These are phyloP conservation scores for Lymantria dispar DNA, from an alignment of 2,888 invertebrate species.

Conservation along the genomic window DNA sequence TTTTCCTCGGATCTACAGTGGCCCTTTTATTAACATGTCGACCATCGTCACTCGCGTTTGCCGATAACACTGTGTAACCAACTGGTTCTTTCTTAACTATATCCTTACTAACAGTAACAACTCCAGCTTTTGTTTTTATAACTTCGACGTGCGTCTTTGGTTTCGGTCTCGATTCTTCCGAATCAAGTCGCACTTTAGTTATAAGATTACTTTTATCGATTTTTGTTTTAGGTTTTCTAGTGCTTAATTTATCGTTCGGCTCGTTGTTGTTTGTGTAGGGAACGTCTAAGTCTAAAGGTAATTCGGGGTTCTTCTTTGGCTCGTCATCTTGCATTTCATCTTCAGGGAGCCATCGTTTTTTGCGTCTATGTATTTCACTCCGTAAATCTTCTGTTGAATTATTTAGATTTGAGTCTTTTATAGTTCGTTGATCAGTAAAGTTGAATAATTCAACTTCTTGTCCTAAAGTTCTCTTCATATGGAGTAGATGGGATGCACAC, in stretches of 20 bases:
- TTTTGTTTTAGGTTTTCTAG: slow-evolving; percentile 77
- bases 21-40: slow-evolving; percentile 86
- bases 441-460: slow-evolving; percentile 66
- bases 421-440: slow-evolving; percentile 55
- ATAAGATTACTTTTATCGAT: slow-evolving; percentile 79
- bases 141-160: slow-evolving; percentile 87
- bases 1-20: slow-evolving; percentile 92
- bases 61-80: slow-evolving; percentile 70
- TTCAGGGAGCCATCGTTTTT: slow-evolving; percentile 87
- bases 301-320: slow-evolving; percentile 84
- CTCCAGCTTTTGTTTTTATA: slow-evolving; percentile 85
- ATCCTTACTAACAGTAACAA: slow-evolving; percentile 84
- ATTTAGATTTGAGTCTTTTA: slow-evolving; percentile 48
- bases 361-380: slow-evolving; percentile 65
- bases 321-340: slow-evolving; percentile 83
- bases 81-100: slow-evolving; percentile 83
- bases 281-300: slow-evolving; percentile 85
- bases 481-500: slow-evolving; percentile 85
- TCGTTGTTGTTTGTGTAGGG: slow-evolving; percentile 85
- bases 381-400: slow-evolving; percentile 64
- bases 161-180: slow-evolving; percentile 81
- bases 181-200: slow-evolving; percentile 77
- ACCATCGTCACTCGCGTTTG: slow-evolving; percentile 78
- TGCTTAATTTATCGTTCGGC: slow-evolving; percentile 73
- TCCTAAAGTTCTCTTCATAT: slow-evolving; percentile 67